These are phyloP conservation scores for Coilia nasus DNA, from an alignment of 2,797 vertebrate species.

Conservation along the genomic window DNA sequence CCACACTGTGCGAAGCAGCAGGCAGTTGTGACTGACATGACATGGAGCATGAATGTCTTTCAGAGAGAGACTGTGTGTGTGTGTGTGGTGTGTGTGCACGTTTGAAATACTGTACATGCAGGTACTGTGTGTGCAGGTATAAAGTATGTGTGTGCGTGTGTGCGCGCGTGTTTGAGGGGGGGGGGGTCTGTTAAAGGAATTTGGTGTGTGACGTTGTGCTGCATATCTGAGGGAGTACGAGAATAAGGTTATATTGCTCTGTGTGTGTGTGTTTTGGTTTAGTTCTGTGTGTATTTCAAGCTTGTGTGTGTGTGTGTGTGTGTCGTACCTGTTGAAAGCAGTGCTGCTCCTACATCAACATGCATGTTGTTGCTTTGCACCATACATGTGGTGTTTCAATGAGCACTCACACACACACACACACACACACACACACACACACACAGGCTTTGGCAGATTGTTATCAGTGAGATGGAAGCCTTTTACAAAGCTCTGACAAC, in stretches of 20 bases:
- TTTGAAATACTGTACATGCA: neutral
- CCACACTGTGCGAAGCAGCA: neutral
- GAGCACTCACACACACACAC: neutral
- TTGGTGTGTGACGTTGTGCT: neutral
- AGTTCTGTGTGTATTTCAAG: too few relatives aligned
- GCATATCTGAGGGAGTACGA: too few relatives aligned
- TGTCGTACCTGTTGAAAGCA: slow-evolving; percentile 25
- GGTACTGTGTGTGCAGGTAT: neutral
- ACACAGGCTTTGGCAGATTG: slow-evolving; percentile 52
- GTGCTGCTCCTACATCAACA: neutral
- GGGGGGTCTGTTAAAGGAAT: neutral
- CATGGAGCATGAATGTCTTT: too few relatives aligned
- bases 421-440: neutral
- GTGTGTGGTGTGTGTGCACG: neutral
- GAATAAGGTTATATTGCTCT: neutral
- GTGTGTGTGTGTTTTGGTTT: neutral
- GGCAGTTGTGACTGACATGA: too few relatives aligned
- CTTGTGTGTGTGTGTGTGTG: neutral
- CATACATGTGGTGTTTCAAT: slow-evolving; percentile 45
- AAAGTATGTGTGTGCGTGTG: neutral
- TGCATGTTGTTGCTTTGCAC: slow-evolving; percentile 45
- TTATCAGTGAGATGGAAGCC: slow-evolving; percentile 69
- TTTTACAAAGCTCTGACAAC: slow-evolving; percentile 63
- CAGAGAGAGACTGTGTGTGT: neutral
- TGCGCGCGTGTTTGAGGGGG: neutral